Percentiles rank a stretch among this genome's conserved stretches.
These are phyloP conservation scores for Corythucha ciliata DNA, from an alignment of 2,888 invertebrate genomes.

Conservation along the genomic window DNA sequence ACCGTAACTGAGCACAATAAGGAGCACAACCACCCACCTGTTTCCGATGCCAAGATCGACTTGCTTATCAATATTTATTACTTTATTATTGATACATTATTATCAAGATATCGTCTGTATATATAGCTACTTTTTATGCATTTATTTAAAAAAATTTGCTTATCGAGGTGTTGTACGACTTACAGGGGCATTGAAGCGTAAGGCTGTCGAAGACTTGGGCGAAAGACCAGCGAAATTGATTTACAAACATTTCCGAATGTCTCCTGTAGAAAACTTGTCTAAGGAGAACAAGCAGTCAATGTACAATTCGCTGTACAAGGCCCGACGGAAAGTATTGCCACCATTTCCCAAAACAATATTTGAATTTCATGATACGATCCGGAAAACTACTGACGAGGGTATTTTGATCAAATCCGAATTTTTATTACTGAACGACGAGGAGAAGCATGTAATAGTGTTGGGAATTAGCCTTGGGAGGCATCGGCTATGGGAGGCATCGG, in stretches of 20 bases:
- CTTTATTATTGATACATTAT: too few species aligned
- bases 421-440: background rate
- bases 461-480: too few species aligned
- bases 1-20: constrained; percentile 7
- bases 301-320: background rate
- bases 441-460: background rate
- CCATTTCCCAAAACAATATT: background rate
- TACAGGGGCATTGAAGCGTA: constrained; percentile 7
- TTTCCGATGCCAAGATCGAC: constrained; percentile 2
- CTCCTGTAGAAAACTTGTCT: background rate
- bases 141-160: too few species aligned
- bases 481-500: too few species aligned
- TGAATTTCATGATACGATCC: background rate
- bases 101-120: too few species aligned
- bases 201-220: constrained; percentile 9
- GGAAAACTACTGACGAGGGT: background rate
- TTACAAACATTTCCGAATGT: background rate
- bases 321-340: background rate
- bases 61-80: too few species aligned
- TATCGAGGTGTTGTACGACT: too few species aligned
- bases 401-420: background rate
- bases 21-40: constrained; percentile 3
- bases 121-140: too few species aligned
- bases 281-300: background rate
- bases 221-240: constrained; percentile 9